These are phyloP conservation scores for Mesembrinibis cayennensis DNA, from an alignment of 2,113 vertebrate genomes.

Conservation along the genomic window DNA sequence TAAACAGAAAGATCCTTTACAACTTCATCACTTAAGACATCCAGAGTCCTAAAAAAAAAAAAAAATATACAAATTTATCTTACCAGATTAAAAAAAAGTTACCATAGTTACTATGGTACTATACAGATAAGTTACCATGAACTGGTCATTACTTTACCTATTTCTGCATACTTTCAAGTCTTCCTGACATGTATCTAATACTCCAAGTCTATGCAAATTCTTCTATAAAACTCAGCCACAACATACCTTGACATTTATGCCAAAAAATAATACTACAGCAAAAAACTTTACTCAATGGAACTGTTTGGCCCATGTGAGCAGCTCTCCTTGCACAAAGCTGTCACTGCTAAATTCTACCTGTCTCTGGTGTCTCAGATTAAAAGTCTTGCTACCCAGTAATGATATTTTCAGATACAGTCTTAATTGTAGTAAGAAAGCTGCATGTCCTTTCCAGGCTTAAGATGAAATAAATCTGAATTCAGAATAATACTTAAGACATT, in stretches of 20 bases:
- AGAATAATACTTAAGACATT: neutral
- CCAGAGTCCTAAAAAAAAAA: constrained; percentile 81
- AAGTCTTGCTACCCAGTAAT: neutral
- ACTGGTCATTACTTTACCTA: neutral
- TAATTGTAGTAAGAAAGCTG: neutral
- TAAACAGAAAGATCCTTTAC: constrained; percentile 87
- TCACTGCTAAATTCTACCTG: neutral
- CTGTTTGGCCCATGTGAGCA: neutral
- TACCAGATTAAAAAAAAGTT: neutral
- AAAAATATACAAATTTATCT: neutral
- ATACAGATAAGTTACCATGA: neutral
- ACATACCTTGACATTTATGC: neutral
- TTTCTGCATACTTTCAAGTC: neutral
- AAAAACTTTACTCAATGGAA: neutral
- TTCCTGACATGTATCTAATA: neutral
- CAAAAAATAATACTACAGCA: neutral
- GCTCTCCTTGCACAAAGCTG: neutral
- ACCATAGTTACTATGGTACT: too few relatives aligned
- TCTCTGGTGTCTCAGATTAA: neutral
- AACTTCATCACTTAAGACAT: constrained; percentile 91
- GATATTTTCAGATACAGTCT: neutral
- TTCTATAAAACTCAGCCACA: neutral
- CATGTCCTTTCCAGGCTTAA: neutral
- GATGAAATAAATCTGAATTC: neutral
- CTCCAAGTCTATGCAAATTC: neutral